Percentiles rank a stretch among this genome's conserved stretches.
phyloP scores from a whole-genome alignment of 2,888 invertebrate species.

The Flexamia atlantica region DNA sequence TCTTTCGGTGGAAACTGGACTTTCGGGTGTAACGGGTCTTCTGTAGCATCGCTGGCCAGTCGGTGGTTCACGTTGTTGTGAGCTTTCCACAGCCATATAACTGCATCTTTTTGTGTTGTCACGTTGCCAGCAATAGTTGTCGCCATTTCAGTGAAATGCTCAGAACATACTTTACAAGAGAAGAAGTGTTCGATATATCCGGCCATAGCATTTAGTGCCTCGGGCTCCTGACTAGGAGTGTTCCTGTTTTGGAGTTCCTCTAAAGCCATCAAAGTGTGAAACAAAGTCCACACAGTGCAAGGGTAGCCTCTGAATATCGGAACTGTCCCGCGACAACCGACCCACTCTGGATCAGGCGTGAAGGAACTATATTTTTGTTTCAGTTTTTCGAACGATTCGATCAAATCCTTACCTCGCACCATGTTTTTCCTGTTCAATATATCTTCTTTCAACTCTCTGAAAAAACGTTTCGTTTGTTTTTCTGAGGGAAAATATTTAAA shows the following conservation, averaged over 20 bases:
- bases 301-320: slow-evolving; percentile 18
- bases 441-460: neutral
- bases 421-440: neutral
- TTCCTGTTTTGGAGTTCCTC: slow-evolving; percentile 2
- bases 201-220: slow-evolving; percentile 89
- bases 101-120: slow-evolving; percentile 83
- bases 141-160: slow-evolving; percentile 94
- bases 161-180: slow-evolving; percentile 93
- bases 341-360: slow-evolving; percentile 3
- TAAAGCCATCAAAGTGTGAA: slow-evolving; percentile 14
- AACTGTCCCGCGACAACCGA: neutral
- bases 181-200: slow-evolving; percentile 95
- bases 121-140: slow-evolving; percentile 84
- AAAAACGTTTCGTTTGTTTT: neutral
- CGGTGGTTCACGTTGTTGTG: slow-evolving; percentile 96
- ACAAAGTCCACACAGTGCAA: slow-evolving; percentile 20
- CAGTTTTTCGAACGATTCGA: neutral
- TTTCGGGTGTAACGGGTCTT: slow-evolving; percentile 87
- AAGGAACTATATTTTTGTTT: slow-evolving; percentile 4
- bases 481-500: slow-evolving; percentile 3
- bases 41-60: slow-evolving; percentile 90
- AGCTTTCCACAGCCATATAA: slow-evolving; percentile 96
- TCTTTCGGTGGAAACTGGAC: slow-evolving; percentile 88
- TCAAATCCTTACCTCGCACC: neutral
- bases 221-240: slow-evolving; percentile 75